phyloP scores from a whole-genome alignment of 2,797 vertebrate genomes.

The Antrozous pallidus region DNA sequence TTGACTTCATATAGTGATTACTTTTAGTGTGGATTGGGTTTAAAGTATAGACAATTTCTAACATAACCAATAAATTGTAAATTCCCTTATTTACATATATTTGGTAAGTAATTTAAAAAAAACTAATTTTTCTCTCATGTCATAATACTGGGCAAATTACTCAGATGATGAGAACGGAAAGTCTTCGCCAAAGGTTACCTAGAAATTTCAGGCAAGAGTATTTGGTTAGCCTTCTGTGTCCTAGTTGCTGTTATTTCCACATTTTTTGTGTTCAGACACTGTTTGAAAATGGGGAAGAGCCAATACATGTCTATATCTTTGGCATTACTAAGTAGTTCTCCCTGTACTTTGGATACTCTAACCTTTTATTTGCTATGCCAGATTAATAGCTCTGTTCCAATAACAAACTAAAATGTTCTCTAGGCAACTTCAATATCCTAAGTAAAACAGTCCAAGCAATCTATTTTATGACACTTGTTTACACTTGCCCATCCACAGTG shows the following conservation, averaged over 20 bases:
- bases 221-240: not conserved
- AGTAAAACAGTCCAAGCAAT: not conserved
- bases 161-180: not conserved
- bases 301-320: not conserved
- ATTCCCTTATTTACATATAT: not conserved
- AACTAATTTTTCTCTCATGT: not conserved
- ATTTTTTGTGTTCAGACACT: not conserved
- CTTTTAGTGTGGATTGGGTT: not conserved
- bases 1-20: not conserved
- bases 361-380: constrained; percentile 2
- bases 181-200: not conserved
- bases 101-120: not conserved
- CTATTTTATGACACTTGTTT: not conserved
- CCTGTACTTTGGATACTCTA: not conserved
- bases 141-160: not conserved
- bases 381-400: not conserved
- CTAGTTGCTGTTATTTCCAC: not conserved
- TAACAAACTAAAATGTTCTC: constrained; percentile 47
- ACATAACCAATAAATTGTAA: not conserved
- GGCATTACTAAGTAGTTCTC: not conserved
- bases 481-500: not conserved
- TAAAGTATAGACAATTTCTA: not conserved
- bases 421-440: constrained; percentile 43
- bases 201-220: not conserved
- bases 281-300: not conserved